Percentiles rank a stretch among this genome's conserved stretches.
These are phyloP conservation scores for Pantherophis vulpinus DNA, from an alignment of 2,797 vertebrate genomes.

Conservation along the genomic window DNA sequence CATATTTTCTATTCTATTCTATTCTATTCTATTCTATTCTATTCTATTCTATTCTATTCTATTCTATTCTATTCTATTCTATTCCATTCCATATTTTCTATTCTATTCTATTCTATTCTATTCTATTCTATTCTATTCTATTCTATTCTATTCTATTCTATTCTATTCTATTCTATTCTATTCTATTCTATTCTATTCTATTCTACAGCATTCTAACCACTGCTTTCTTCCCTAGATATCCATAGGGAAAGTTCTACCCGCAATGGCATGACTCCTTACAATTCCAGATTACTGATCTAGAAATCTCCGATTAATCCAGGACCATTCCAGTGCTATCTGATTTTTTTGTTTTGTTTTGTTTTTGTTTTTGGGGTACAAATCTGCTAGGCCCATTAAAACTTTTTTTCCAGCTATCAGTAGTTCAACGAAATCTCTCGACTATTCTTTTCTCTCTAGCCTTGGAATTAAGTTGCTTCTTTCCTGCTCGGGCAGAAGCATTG, in stretches of 20 bases:
- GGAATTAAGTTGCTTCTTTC: constrained; percentile 32
- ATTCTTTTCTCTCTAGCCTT: constrained; percentile 37
- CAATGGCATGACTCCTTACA: background rate
- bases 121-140: too few species aligned
- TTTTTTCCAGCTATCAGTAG: constrained; percentile 45
- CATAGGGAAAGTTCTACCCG: background rate
- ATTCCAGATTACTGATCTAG: background rate
- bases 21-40: too few species aligned
- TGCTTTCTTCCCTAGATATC: too few species aligned
- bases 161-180: too few species aligned
- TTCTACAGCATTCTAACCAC: too few species aligned
- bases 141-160: too few species aligned
- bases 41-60: too few species aligned
- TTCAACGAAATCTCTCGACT: constrained; percentile 43
- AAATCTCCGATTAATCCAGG: background rate
- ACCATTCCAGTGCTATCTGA: fast-evolving
- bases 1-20: too few species aligned
- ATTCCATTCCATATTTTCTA: too few species aligned
- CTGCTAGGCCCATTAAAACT: background rate
- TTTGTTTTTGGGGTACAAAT: background rate
- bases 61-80: too few species aligned
- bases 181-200: too few species aligned
- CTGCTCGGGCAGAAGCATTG: background rate
- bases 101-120: too few species aligned
- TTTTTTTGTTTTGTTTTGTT: background rate